phyloP scores from a whole-genome alignment of 2,888 invertebrate genomes.

The Ophioninae sp. region DNA sequence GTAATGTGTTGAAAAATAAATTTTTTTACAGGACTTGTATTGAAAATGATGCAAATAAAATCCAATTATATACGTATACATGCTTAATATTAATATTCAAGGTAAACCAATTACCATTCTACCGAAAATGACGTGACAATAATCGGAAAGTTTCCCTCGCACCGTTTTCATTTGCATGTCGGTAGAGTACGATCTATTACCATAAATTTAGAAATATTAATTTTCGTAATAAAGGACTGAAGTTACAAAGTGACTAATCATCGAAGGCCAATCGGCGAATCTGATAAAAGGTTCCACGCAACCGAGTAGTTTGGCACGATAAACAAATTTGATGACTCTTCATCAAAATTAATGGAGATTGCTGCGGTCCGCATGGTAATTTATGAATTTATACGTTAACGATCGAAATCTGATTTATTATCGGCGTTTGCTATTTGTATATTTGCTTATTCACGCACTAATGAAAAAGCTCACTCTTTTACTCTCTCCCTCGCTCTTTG shows the following conservation, averaged over 20 bases:
- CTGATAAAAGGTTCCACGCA: not conserved
- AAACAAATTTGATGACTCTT: not conserved
- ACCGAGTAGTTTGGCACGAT: not conserved
- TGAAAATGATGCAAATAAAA: too few species aligned
- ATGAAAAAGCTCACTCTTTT: constrained; percentile 21
- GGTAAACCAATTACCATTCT: not conserved
- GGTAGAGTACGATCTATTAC: not conserved
- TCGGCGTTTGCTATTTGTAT: constrained; percentile 23
- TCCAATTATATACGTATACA: too few species aligned
- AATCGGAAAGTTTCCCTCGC: not conserved
- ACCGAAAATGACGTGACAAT: not conserved
- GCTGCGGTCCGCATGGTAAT: not conserved
- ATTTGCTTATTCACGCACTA: constrained; percentile 40
- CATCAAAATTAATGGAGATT: not conserved
- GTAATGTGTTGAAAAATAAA: too few species aligned
- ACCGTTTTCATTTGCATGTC: not conserved
- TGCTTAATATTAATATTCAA: not conserved
- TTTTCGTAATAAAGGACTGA: not conserved
- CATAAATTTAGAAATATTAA: not conserved
- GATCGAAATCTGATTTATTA: constrained; percentile 46
- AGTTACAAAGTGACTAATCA: not conserved
- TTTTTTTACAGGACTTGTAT: too few species aligned
- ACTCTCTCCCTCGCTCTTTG: not conserved
- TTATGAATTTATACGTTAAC: constrained; percentile 8
- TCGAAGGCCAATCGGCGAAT: not conserved